Evolutionary conservation across 2,797 vertebrate genomes (phyloP).

Genomic region (Merluccius polli): DNA sequence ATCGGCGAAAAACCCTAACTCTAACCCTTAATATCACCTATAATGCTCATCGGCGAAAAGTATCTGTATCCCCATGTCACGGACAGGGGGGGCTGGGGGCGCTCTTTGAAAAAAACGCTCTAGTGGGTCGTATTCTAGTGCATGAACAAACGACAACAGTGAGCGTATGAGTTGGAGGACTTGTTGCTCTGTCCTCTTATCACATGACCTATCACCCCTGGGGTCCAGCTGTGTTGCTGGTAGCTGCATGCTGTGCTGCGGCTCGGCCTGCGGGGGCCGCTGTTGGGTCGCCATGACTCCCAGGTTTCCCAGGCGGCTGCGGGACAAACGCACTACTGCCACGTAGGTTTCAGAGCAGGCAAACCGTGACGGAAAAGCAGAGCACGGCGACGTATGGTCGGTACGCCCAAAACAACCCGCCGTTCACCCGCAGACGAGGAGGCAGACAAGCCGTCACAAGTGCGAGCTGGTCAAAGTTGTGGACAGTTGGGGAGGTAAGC

Average conservation of each 20-base stretch:
- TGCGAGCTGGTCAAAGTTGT: background rate
- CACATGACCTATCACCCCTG: background rate
- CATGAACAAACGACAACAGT: no score
- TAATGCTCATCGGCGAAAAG: no score
- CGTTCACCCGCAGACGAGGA: background rate
- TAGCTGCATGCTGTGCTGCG: background rate
- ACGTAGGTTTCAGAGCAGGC: background rate
- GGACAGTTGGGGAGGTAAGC: background rate
- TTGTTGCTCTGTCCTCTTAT: no score
- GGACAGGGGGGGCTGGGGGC: no score
- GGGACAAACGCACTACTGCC: background rate
- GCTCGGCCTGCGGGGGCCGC: background rate
- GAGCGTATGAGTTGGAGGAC: no score
- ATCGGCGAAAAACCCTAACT: no score
- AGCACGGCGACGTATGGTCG: background rate
- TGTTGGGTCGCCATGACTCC: background rate
- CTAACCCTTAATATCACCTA: no score
- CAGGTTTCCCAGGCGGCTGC: background rate
- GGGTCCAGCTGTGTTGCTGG: background rate
- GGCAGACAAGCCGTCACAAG: background rate
- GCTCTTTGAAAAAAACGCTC: no score
- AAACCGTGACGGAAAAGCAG: background rate
- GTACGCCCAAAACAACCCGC: background rate
- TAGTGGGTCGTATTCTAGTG: no score
- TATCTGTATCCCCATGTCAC: no score